Percentiles rank a stretch among this genome's conserved stretches.
These are phyloP conservation scores for Bombylius discolor DNA, from an alignment of 2,888 invertebrate species.

Conservation along the genomic window DNA sequence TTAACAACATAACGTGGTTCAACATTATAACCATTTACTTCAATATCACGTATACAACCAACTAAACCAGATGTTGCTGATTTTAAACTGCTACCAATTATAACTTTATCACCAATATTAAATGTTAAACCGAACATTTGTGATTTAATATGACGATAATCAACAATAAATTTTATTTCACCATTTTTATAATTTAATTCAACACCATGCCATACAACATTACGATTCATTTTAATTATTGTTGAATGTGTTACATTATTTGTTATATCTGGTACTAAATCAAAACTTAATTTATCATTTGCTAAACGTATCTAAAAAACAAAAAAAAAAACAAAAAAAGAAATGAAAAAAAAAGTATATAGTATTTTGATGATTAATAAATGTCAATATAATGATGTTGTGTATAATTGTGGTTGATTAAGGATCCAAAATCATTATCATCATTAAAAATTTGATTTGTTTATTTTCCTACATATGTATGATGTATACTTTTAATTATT, in stretches of 20 bases:
- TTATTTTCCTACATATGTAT: too few relatives aligned
- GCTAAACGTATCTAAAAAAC: slow-evolving; percentile 54
- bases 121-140: slow-evolving; percentile 53
- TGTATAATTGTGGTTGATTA: too few relatives aligned
- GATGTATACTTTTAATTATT: too few relatives aligned
- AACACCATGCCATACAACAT: slow-evolving; percentile 72
- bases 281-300: slow-evolving; percentile 75
- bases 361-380: too few relatives aligned
- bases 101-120: slow-evolving; percentile 54
- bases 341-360: too few relatives aligned
- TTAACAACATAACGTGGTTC: slow-evolving; percentile 72
- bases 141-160: slow-evolving; percentile 58
- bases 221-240: slow-evolving; percentile 67
- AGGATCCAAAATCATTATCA: too few relatives aligned
- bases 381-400: too few relatives aligned
- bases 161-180: slow-evolving; percentile 60
- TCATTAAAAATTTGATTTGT: too few relatives aligned
- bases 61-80: slow-evolving; percentile 64
- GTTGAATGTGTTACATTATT: slow-evolving; percentile 67
- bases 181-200: slow-evolving; percentile 64
- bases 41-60: slow-evolving; percentile 83
- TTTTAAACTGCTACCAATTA: slow-evolving; percentile 68
- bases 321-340: too few relatives aligned
- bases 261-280: slow-evolving; percentile 57
- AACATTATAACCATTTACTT: slow-evolving; percentile 65